A percentile compares a stretch with the other conserved stretches of the same genome.
These are phyloP conservation scores for Anser brachyrhynchus DNA, from an alignment of 2,113 vertebrate species.

Conservation along the genomic window DNA sequence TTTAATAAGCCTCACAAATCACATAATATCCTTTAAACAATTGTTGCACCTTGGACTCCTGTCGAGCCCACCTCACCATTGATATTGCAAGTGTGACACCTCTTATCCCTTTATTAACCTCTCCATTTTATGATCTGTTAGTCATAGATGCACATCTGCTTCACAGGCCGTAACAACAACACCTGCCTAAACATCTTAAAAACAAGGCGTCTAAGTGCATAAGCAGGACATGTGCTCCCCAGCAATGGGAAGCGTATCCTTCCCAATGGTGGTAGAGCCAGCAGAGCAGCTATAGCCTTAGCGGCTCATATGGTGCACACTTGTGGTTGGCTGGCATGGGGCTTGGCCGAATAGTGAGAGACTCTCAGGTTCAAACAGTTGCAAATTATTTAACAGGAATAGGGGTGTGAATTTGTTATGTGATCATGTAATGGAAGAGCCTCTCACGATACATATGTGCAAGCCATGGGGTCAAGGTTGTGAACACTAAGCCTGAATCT, in stretches of 20 bases:
- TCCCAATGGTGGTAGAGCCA: not conserved
- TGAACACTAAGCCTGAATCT: not conserved
- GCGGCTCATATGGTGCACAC: not conserved
- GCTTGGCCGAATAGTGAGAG: not conserved
- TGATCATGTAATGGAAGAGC: not conserved
- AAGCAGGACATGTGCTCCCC: not conserved
- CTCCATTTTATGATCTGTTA: conserved; percentile 71
- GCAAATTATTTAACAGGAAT: not conserved
- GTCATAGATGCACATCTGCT: conserved; percentile 63
- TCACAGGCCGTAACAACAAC: conserved; percentile 54
- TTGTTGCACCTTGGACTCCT: conserved; percentile 18
- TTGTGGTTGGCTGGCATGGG: not conserved
- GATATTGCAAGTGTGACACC: not conserved
- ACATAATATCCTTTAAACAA: conserved; percentile 49
- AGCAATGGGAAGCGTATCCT: not conserved
- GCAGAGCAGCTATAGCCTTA: not conserved
- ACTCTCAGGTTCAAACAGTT: not conserved
- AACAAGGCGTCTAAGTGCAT: not conserved
- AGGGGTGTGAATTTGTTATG: conserved; percentile 33
- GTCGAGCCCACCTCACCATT: not conserved
- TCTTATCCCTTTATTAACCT: conserved; percentile 76
- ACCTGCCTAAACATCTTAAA: conserved; percentile 60
- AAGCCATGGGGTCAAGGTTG: not conserved
- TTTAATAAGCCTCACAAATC: conserved; percentile 61
- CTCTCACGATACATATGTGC: not conserved